Evolutionary conservation across 2,888 invertebrate genomes (phyloP), one percentile per base, ranked within the genome.

Genomic region (Amphiduros pacificus): DNA sequence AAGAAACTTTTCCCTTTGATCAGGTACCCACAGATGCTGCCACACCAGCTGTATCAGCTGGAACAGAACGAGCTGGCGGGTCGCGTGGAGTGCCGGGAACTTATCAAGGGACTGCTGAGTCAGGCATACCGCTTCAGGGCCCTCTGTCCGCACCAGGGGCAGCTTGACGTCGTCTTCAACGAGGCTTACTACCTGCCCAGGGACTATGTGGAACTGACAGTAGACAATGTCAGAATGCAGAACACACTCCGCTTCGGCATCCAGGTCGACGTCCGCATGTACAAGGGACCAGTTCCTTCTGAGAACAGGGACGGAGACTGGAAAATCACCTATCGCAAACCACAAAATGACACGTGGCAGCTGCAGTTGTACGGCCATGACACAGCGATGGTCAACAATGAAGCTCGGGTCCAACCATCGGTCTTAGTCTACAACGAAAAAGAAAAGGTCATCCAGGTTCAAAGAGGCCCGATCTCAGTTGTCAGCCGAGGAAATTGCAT

Each of bases 241-340:
- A 82, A 81, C 64, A 77, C 79, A 0, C 65, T 80, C 17, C 68
- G 82, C 22, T 82, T 81, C 66, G 81, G 80, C 3, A 77, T 81
- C 29, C 81, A 81, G 64, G 80, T 81, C 1, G 82, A 82, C 64
- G 80, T 81, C 1, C 71, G 74, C 31, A 80, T 78, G n/a, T 76
- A 77, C 60, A 74, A 74, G 3, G 79, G 81, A 2, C 78, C 81
- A 0, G 80, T 81, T 3, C 81, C 81, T 0, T 73, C 73, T 2
- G 74, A 75, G 32, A 60, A 61, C 14, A 66, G 74, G 1, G 80
- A 77, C 29, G 81, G 78, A 0, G 81, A 82, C 54, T 82, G 82
- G 82, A 81, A 81, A 66, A 77, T 81, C 32, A 81, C 78, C 2
- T 82, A 82, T 71, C 68, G 80, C 29, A 81, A 80, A 61, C 49